phyloP scores from a whole-genome alignment of 2,113 vertebrate genomes.

The Chaenogobius annularis region DNA sequence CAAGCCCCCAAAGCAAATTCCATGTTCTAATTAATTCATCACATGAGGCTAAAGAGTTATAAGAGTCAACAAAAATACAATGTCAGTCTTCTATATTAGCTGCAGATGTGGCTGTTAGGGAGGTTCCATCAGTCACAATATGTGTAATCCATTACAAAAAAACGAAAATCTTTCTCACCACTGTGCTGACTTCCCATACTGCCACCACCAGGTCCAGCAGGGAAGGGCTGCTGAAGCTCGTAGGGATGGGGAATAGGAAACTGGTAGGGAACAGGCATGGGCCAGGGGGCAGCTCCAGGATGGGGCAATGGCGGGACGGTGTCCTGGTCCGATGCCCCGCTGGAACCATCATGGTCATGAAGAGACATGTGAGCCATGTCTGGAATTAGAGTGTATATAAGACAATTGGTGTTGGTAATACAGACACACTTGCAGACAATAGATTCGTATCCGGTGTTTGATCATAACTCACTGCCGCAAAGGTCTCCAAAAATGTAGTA shows the following conservation, averaged over 20 bases:
- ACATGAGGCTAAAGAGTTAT: not conserved
- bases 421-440: not conserved
- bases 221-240: conserved; percentile 87
- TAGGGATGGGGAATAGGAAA: conserved; percentile 92
- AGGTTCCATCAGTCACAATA: conserved; percentile 41
- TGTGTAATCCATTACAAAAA: conserved; percentile 41
- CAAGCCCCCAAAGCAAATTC: conserved; percentile 17
- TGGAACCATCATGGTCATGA: conserved; percentile 95
- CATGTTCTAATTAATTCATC: not conserved
- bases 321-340: conserved; percentile 96
- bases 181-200: conserved; percentile 91
- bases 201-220: conserved; percentile 80
- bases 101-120: conserved; percentile 36
- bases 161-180: conserved; percentile 74
- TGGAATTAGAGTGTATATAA: conserved; percentile 47
- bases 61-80: conserved; percentile 1
- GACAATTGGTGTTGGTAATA: not conserved
- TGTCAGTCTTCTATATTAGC: conserved; percentile 10
- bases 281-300: conserved; percentile 93
- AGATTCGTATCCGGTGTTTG: not conserved
- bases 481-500: conserved; percentile 89
- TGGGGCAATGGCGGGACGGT: conserved; percentile 93
- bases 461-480: conserved; percentile 73
- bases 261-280: conserved; percentile 92
- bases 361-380: conserved; percentile 95